These are phyloP conservation scores for Loripinus fragilis DNA, from an alignment of 2,888 invertebrate species.

Conservation along the genomic window DNA sequence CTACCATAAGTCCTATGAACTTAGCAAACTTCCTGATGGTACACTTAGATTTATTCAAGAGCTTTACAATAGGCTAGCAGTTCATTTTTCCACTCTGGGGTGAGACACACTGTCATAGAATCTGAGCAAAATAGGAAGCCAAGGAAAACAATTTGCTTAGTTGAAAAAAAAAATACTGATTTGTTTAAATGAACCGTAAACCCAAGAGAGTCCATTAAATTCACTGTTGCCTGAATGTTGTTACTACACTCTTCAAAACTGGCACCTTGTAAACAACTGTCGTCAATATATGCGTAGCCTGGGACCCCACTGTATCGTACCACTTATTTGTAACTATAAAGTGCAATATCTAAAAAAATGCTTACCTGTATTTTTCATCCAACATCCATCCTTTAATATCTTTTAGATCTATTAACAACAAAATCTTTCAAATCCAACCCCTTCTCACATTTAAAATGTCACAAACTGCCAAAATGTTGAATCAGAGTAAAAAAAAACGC, in stretches of 20 bases:
- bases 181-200: slow-evolving; percentile 55
- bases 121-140: slow-evolving; percentile 53
- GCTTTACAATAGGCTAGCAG: neutral
- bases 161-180: slow-evolving; percentile 44
- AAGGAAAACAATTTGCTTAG: slow-evolving; percentile 47
- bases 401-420: too few species aligned
- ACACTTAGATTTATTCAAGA: slow-evolving; percentile 6
- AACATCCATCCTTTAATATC: too few species aligned
- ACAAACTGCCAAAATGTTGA: slow-evolving; percentile 27
- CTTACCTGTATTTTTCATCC: too few species aligned
- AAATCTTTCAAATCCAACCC: too few species aligned
- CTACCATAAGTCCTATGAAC: slow-evolving; percentile 35
- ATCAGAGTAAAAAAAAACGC: too few species aligned
- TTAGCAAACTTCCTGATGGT: slow-evolving; percentile 22
- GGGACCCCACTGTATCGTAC: too few species aligned
- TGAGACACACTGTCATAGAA: slow-evolving; percentile 36
- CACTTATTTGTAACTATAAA: too few species aligned
- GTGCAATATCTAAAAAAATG: too few species aligned
- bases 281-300: slow-evolving; percentile 45
- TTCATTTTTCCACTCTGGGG: slow-evolving; percentile 19
- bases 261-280: slow-evolving; percentile 37
- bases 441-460: too few species aligned
- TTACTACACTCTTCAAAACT: slow-evolving; percentile 23
- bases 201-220: slow-evolving; percentile 46
- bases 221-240: slow-evolving; percentile 30